These are phyloP conservation scores for Nymphalis c-album DNA, from an alignment of 2,888 invertebrate species.

Conservation along the genomic window DNA sequence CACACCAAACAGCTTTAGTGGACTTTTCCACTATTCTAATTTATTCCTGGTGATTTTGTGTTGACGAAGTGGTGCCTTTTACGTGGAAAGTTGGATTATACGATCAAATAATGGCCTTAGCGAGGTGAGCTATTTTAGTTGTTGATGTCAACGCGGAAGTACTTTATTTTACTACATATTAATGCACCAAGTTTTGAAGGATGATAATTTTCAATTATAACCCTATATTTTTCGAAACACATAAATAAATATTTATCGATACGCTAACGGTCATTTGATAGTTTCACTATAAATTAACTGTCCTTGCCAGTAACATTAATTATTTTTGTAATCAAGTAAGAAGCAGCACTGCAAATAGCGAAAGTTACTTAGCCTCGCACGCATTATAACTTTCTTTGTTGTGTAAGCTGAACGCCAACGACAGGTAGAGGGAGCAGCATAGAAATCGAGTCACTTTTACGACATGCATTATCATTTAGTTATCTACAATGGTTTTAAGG, in stretches of 20 bases:
- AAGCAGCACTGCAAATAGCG: slow-evolving; percentile 66
- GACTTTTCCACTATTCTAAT: slow-evolving; percentile 53
- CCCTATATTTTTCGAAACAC: slow-evolving; percentile 9
- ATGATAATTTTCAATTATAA: slow-evolving; percentile 43
- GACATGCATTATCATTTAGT: slow-evolving; percentile 46
- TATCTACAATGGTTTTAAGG: slow-evolving; percentile 43
- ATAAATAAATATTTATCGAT: slow-evolving; percentile 10
- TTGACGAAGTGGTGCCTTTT: slow-evolving; percentile 69
- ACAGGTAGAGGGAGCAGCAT: slow-evolving; percentile 74
- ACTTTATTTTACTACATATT: slow-evolving; percentile 70
- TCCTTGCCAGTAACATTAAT: slow-evolving; percentile 14
- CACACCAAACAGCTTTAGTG: slow-evolving; percentile 66
- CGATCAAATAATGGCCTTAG: slow-evolving; percentile 81
- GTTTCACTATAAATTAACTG: slow-evolving; percentile 12
- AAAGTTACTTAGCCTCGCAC: slow-evolving; percentile 75
- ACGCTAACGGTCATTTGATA: slow-evolving; percentile 3
- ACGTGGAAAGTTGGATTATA: slow-evolving; percentile 80
- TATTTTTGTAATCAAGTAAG: slow-evolving; percentile 29
- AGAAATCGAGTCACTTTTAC: slow-evolving; percentile 76
- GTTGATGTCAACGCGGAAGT: slow-evolving; percentile 80
- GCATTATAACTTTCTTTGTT: slow-evolving; percentile 79
- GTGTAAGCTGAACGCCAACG: slow-evolving; percentile 75
- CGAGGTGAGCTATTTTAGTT: slow-evolving; percentile 81
- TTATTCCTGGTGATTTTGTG: slow-evolving; percentile 66
- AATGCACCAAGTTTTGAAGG: slow-evolving; percentile 59